Percentiles rank a stretch among this genome's conserved stretches.
phyloP scores from a whole-genome alignment of 2,888 invertebrate species.

The Pristionchus entomophagus region DNA sequence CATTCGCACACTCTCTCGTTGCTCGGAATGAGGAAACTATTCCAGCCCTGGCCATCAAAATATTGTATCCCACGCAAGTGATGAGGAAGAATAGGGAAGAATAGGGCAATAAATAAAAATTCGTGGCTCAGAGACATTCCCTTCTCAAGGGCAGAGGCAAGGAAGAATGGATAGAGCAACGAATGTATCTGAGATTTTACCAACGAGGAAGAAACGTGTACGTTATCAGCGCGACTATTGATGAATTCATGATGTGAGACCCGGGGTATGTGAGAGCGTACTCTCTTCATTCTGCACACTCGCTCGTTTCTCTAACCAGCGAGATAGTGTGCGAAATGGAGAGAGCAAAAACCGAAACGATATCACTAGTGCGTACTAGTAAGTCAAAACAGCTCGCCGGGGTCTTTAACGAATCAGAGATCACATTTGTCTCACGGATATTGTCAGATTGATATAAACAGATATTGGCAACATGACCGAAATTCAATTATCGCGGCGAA shows the following conservation, averaged over 20 bases:
- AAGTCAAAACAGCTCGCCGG: neutral
- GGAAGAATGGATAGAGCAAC: no score
- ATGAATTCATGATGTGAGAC: no score
- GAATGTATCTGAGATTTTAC: no score
- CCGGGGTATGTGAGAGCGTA: no score
- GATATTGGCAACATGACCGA: neutral
- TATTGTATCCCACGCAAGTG: neutral
- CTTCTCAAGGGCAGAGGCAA: neutral
- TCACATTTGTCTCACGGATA: neutral
- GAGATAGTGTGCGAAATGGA: neutral
- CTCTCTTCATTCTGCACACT: no score
- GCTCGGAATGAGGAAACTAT: neutral
- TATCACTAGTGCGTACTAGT: conserved; percentile 26
- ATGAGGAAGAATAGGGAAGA: neutral
- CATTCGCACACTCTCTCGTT: no score
- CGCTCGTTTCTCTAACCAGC: no score
- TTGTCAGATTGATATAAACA: neutral
- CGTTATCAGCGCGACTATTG: no score
- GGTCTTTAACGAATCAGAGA: neutral
- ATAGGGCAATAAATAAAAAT: neutral
- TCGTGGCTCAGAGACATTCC: neutral
- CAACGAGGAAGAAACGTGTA: no score
- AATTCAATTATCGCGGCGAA: neutral
- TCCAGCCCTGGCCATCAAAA: conserved; percentile 2
- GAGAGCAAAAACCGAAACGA: no score